Base-by-base conservation (phyloP, 2,888 invertebrate species). In the Exocentrus adspersus region DNA sequence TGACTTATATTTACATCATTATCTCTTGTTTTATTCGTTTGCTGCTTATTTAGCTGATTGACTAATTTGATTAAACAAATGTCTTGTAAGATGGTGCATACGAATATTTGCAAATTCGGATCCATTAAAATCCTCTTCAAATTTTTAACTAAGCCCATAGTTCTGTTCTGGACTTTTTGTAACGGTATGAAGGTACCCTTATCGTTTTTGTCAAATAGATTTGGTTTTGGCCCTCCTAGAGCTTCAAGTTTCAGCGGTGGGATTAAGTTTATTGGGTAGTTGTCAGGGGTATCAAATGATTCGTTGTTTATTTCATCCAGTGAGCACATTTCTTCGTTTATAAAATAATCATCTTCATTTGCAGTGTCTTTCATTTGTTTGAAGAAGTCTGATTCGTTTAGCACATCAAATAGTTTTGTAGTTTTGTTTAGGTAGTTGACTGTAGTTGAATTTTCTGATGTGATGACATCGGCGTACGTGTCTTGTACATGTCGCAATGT, bases 41-140 rank as follows among this genome's bases (percentile, higher is more conserved):
- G 53, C 48, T 28, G 67, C 45, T 64, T 66, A 28, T 73, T 72
- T 17, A 75, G 48, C 24, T 76, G 71, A 14, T 68, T 70, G 0
- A 77, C 67, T 7, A 77, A 50, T 59, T 72, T 77, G 7, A 77
- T 67, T 5, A 77, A 54, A 42, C 74, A 76, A 9, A 77, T 52
- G 61, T 77, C 76, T 62, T 76, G 73, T 43, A 76, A 58, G 2
- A 77, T 42, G 5, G 73, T 74, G 32, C 72, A 71, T n/a, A 76
- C 30, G 9, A 75, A 68, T n/a, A 72, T 64, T 12, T 74, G 72
- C 4, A 75, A 54, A 43, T 64, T 65, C 0, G 73, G 68, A 61
- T 66, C 67, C 51, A 59, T 60, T 10, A 75, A 51, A 2, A 72
- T 54, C n/a, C 56, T 58, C 57, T 60, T 61, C 12, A 64, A 54